phyloP scores from a whole-genome alignment of 2,113 vertebrate species.

The Oreochromis aureus region DNA sequence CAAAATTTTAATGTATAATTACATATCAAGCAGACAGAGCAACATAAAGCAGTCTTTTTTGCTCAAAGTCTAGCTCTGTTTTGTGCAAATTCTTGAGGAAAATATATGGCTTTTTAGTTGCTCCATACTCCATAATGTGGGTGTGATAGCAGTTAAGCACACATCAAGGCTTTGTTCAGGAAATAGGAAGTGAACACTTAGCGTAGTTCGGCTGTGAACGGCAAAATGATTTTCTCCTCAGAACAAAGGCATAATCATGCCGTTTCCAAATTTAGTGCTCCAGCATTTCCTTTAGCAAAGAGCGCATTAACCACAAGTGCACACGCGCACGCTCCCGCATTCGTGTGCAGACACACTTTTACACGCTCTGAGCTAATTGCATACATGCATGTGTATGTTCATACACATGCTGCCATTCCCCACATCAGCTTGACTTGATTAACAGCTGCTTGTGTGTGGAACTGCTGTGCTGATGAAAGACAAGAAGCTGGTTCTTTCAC shows the following conservation, averaged over 20 bases:
- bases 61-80: neutral
- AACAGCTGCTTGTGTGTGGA: constrained; percentile 14
- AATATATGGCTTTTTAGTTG: neutral
- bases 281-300: constrained; percentile 23
- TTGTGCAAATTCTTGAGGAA: neutral
- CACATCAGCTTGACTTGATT: constrained; percentile 55
- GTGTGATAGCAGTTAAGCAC: constrained; percentile 11
- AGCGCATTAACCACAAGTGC: constrained; percentile 33
- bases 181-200: constrained; percentile 49
- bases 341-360: neutral
- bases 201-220: neutral
- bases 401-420: neutral
- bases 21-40: neutral
- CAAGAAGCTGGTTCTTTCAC: constrained; percentile 48
- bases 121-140: constrained; percentile 5
- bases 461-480: constrained; percentile 50
- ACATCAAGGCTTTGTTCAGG: constrained; percentile 39
- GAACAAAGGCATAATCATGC: constrained; percentile 29
- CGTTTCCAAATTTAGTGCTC: constrained; percentile 7
- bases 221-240: constrained; percentile 33
- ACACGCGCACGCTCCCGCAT: neutral
- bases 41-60: neutral
- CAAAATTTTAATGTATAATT: neutral
- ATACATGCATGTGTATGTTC: constrained; percentile 1
- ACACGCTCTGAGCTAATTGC: constrained; percentile 24